A percentile compares a stretch with the other conserved stretches of the same genome.
Evolutionary conservation across 1,140 invertebrate species (phyloP).

Genomic region (Drosophila grimshawi): DNA sequence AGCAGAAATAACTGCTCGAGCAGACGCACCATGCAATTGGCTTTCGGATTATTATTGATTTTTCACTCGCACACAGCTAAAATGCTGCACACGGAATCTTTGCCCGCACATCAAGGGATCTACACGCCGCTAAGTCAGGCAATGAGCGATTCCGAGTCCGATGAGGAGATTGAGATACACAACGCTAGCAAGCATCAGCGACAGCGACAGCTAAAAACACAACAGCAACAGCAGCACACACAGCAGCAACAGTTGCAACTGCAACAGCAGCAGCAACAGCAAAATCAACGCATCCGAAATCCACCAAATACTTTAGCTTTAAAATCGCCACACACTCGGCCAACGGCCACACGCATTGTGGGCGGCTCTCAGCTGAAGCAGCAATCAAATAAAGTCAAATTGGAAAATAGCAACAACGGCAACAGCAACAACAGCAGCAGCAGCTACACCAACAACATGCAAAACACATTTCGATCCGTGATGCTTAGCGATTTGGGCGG

Average conservation of each 20-base stretch:
- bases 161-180: conserved; percentile 89
- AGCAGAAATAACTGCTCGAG: too few relatives aligned
- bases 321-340: conserved; percentile 60
- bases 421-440: conserved; percentile 36
- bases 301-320: conserved; percentile 66
- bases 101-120: conserved; percentile 85
- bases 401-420: conserved; percentile 35
- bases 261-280: conserved; percentile 33
- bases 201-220: conserved; percentile 52
- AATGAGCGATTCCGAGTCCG: conserved; percentile 90
- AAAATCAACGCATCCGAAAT: conserved; percentile 76
- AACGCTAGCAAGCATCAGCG: conserved; percentile 71
- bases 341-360: conserved; percentile 55
- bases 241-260: conserved; percentile 33
- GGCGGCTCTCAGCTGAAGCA: conserved; percentile 26
- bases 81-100: conserved; percentile 81
- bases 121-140: conserved; percentile 90
- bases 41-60: conserved; percentile 56
- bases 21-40: not conserved
- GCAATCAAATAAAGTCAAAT: conserved; percentile 5
- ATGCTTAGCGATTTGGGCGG: conserved; percentile 85
- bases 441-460: conserved; percentile 77
- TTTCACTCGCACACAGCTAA: conserved; percentile 63
- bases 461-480: conserved; percentile 85
- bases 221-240: conserved; percentile 35